These are phyloP conservation scores for Sphaerophoria rueppellii DNA, from an alignment of 2,888 invertebrate genomes.

Conservation along the genomic window DNA sequence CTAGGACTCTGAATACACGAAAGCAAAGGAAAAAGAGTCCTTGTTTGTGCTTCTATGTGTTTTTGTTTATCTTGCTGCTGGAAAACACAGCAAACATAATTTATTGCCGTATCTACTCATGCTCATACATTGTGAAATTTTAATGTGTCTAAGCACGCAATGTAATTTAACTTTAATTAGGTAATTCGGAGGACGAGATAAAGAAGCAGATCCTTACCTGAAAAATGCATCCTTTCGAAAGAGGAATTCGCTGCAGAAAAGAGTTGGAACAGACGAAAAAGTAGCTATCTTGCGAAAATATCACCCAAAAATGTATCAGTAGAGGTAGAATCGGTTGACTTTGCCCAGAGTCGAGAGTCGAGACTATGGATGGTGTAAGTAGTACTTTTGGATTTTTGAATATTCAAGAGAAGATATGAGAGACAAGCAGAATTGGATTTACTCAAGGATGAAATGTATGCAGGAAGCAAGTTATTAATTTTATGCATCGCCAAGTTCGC, in stretches of 20 bases:
- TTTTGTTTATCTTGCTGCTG: conserved; percentile 60
- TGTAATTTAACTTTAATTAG: conserved; percentile 83
- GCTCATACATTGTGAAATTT: conserved; percentile 77
- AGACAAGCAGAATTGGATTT: conserved; percentile 60
- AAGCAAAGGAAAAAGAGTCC: conserved; percentile 32
- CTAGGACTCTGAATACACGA: background rate
- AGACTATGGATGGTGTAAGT: background rate
- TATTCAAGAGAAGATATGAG: conserved; percentile 26
- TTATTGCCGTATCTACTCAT: conserved; percentile 69
- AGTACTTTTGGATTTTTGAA: background rate
- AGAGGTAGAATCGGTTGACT: conserved; percentile 45
- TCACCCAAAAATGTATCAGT: conserved; percentile 56
- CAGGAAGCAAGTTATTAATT: conserved; percentile 67
- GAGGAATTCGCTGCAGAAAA: conserved; percentile 54
- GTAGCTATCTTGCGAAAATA: conserved; percentile 64
- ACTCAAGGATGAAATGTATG: conserved; percentile 64
- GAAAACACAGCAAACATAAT: conserved; percentile 70
- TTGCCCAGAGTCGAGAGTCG: background rate
- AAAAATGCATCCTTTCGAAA: conserved; percentile 58
- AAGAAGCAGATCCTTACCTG: conserved; percentile 64
- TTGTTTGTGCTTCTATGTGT: conserved; percentile 41
- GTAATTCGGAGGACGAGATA: conserved; percentile 81
- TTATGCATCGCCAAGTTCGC: conserved; percentile 68
- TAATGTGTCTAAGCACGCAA: conserved; percentile 83
- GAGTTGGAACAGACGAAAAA: conserved; percentile 54